Conservation (phyloP, 2,888 invertebrate genomes). For the Pegoplata infirma region DNA sequence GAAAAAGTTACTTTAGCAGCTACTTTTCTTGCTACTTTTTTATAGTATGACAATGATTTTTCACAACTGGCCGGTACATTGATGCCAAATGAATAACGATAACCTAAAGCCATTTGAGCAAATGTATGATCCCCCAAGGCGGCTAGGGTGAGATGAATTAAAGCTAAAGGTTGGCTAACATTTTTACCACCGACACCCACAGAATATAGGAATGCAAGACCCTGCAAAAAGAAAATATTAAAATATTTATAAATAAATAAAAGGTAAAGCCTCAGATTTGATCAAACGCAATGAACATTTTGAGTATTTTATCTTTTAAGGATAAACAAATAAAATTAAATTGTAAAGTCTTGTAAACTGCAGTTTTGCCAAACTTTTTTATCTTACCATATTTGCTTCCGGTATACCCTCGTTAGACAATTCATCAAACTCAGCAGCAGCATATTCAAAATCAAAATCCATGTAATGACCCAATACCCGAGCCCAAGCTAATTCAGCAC, state of each 20-base stretch:
- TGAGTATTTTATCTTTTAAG: too few species aligned
- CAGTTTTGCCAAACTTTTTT: background rate
- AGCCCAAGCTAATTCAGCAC: conserved; percentile 92
- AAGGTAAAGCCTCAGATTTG: background rate
- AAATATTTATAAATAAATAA: background rate
- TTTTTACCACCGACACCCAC: conserved; percentile 89
- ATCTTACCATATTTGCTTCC: conserved; percentile 91
- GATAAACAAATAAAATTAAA: too few species aligned
- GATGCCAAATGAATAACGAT: conserved; percentile 94
- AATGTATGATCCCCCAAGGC: conserved; percentile 94
- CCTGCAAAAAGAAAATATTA: conserved; percentile 80
- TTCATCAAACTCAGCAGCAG: conserved; percentile 86
- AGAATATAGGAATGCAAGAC: conserved; percentile 91
- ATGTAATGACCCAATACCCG: conserved; percentile 90
- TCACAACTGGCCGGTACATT: conserved; percentile 94
- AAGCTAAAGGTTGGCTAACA: conserved; percentile 91
- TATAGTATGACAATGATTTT: conserved; percentile 92
- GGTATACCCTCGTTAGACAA: conserved; percentile 88
- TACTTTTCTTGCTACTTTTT: conserved; percentile 93
- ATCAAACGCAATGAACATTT: too few species aligned
- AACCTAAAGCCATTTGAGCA: conserved; percentile 98
- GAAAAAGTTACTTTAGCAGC: conserved; percentile 92
- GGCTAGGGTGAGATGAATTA: conserved; percentile 94
- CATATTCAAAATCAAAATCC: conserved; percentile 86
- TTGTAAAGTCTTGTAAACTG: background rate